A percentile compares a stretch with the other conserved stretches of the same genome.
These are phyloP conservation scores for Pampus argenteus DNA, from an alignment of 2,797 vertebrate species.

Conservation along the genomic window DNA sequence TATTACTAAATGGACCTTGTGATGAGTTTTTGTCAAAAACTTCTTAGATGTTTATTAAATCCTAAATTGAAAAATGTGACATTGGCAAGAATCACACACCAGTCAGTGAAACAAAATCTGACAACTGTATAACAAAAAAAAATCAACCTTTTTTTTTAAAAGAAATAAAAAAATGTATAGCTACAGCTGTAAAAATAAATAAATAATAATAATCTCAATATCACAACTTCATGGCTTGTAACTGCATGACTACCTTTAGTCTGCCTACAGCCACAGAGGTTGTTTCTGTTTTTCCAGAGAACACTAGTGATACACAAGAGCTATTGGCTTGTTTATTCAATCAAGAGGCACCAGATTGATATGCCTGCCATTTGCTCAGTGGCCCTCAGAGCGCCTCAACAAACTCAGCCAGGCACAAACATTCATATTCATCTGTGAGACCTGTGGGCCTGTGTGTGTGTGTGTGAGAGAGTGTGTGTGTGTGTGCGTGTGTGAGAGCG, in stretches of 20 bases:
- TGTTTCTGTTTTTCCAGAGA: background rate
- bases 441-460: conserved; percentile 31
- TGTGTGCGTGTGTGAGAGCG: conserved; percentile 8
- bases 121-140: background rate
- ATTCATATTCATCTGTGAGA: conserved; percentile 64
- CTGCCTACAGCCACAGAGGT: conserved; percentile 1
- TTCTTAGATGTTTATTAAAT: background rate
- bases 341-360: conserved; percentile 51
- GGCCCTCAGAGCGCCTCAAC: conserved; percentile 46
- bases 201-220: background rate
- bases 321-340: conserved; percentile 61
- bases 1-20: background rate
- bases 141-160: background rate
- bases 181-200: background rate
- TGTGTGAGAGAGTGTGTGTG: background rate
- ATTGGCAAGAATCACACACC: background rate
- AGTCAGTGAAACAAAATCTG: background rate
- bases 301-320: conserved; percentile 17
- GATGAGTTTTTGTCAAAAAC: background rate
- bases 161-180: background rate
- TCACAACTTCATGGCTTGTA: background rate
- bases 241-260: background rate
- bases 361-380: conserved; percentile 66
- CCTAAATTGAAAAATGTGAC: background rate
- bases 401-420: conserved; percentile 49